Evolutionary conservation across 2,113 vertebrate genomes (phyloP), one percentile per base, ranked within the genome.

Genomic region (Rhinogobius similis): DNA sequence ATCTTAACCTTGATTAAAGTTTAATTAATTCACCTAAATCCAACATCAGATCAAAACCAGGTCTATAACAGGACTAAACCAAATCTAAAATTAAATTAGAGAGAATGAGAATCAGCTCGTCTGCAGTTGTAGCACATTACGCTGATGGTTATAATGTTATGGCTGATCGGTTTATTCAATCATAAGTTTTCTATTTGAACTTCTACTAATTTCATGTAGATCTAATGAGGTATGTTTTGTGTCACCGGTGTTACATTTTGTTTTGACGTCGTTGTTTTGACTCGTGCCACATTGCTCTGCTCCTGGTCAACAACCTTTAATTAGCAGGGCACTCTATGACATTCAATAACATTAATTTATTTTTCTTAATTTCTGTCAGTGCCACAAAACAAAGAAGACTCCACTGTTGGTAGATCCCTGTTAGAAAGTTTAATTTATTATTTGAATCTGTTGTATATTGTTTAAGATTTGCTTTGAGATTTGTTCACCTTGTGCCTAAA

Each of bases 401-500:
- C 58, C 3, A 20, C 29, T 36, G 58, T 36, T 20, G 10, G 27
- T 10, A 58, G 7, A 1, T 61, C 10, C 38, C 58, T 61, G 16
- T 58, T 32, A 10, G 29, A 61, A 38, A 21, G 9, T 38, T 36
- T 43, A 14, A 23, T 12, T 43, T 43, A 24, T 63, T 63, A 43
- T 43, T 14, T 41, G 12, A 12, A 63, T 63, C 38, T 6, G 10
- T 13, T 43, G 16, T 38, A 10, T 61, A 10, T 36, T 56, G 10
- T 55, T 50, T 50, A 2, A 10, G 46, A 21, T 24, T 26, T 13
- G 10, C 23, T 16, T 9, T 32, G 56, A 61, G 14, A 20, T 61
- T 36, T 61, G 29, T 61, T 36, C 27, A 32, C 14, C 64, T 55
- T 4, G 61, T 59, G 59, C 77, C 72, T 73, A 78, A 63, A 66